A percentile compares a stretch with the other conserved stretches of the same genome.
These are phyloP conservation scores for Melanotus villosus DNA, from an alignment of 2,888 invertebrate genomes.

Conservation along the genomic window DNA sequence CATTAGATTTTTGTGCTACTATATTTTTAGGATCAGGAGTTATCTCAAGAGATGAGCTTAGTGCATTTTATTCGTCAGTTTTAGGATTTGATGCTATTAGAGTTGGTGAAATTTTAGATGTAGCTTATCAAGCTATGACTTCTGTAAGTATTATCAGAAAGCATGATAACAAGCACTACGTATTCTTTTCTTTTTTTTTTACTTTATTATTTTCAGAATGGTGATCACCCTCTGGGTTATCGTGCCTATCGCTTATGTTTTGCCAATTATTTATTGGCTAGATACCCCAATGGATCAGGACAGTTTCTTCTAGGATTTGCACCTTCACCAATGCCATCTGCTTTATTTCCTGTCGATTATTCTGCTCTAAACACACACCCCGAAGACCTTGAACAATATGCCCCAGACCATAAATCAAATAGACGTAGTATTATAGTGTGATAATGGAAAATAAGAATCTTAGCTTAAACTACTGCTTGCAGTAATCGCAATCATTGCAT, in stretches of 20 bases:
- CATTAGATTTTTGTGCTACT: conserved; percentile 49
- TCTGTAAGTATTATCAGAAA: conserved; percentile 72
- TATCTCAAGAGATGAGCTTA: conserved; percentile 77
- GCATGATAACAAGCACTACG: neutral
- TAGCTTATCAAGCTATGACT: conserved; percentile 80
- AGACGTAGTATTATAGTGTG: conserved; percentile 78
- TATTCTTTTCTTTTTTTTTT: too few relatives aligned
- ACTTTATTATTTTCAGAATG: conserved; percentile 76
- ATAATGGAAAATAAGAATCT: conserved; percentile 31
- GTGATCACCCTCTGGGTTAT: conserved; percentile 77
- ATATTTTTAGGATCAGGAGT: conserved; percentile 73
- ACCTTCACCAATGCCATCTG: conserved; percentile 71
- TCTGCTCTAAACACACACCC: conserved; percentile 81
- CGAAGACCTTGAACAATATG: conserved; percentile 79
- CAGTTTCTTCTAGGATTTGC: conserved; percentile 80
- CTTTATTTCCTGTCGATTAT: conserved; percentile 82
- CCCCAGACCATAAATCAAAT: conserved; percentile 78
- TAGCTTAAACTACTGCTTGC: conserved; percentile 40
- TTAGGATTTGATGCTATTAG: conserved; percentile 75
- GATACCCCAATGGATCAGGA: conserved; percentile 83
- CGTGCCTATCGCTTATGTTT: conserved; percentile 81
- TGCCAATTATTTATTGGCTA: conserved; percentile 82
- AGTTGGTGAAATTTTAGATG: conserved; percentile 77
- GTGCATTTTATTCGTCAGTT: conserved; percentile 80
- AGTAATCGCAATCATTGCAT: conserved; percentile 37